Evolutionary conservation across 2,797 vertebrate genomes (phyloP).

Genomic region (Lagocephalus sceleratus): DNA sequence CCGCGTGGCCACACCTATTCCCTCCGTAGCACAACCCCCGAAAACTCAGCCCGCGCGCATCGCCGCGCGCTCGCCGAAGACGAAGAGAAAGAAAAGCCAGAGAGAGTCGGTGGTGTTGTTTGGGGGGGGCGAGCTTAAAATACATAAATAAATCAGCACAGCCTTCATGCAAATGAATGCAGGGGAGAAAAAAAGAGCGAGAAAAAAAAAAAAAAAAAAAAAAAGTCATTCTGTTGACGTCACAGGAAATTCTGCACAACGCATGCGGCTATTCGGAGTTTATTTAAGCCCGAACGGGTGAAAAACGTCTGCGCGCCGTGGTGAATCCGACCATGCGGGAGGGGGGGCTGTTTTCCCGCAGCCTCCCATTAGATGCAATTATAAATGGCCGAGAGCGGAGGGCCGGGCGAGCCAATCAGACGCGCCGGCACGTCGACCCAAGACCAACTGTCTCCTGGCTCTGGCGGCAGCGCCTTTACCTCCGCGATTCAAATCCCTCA

Average conservation of each 20-base stretch:
- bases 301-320: constrained; percentile 49
- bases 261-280: too few species aligned
- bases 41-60: constrained; percentile 10
- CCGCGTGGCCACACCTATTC: constrained; percentile 67
- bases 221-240: constrained; percentile 1
- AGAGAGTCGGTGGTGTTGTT: too few species aligned
- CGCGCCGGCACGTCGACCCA: constrained; percentile 98
- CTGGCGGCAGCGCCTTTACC: constrained; percentile 99
- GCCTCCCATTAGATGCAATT: constrained; percentile 98
- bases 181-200: constrained; percentile 51
- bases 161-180: constrained; percentile 71
- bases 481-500: constrained; percentile 99
- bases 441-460: constrained; percentile 99
- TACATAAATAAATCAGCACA: constrained; percentile 19
- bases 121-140: constrained; percentile 10
- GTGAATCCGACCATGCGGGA: constrained; percentile 78
- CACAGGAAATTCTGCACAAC: constrained; percentile 12
- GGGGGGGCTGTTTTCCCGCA: constrained; percentile 88
- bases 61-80: neutral
- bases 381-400: constrained; percentile 97
- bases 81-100: constrained; percentile 13
- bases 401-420: constrained; percentile 96
- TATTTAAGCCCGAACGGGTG: neutral
- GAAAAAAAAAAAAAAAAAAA: neutral
- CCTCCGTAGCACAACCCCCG: constrained; percentile 46